phyloP scores from a whole-genome alignment of 2,797 vertebrate species.

The Furcifer pardalis region DNA sequence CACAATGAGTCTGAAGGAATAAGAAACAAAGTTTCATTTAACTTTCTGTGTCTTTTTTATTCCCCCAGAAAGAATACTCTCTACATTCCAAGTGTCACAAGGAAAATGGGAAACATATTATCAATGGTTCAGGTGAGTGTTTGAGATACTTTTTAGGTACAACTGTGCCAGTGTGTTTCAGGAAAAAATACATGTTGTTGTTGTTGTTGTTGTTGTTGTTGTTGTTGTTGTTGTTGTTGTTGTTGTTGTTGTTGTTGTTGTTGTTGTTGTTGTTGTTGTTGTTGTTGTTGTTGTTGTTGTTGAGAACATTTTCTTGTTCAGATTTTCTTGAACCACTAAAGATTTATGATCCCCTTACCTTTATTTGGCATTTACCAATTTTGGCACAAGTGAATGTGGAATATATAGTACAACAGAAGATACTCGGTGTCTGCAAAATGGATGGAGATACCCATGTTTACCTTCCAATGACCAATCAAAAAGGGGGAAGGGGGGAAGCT shows the following conservation, averaged over 20 bases:
- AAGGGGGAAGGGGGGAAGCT: background rate
- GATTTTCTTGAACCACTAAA: background rate
- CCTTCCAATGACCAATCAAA: too few relatives aligned
- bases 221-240: too few relatives aligned
- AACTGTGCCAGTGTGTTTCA: background rate
- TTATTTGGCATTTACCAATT: background rate
- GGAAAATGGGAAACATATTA: constrained; percentile 75
- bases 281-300: too few relatives aligned
- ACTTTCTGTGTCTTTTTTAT: constrained; percentile 36
- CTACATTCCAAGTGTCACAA: constrained; percentile 74
- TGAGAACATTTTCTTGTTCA: background rate
- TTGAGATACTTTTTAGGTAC: too few relatives aligned
- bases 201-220: too few relatives aligned
- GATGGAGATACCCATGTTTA: too few relatives aligned
- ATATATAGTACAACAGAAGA: background rate
- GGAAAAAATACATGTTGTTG: too few relatives aligned
- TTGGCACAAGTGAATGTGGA: background rate
- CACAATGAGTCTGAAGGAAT: background rate
- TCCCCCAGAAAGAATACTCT: constrained; percentile 85
- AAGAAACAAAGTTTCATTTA: background rate
- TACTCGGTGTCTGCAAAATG: too few relatives aligned
- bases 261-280: too few relatives aligned
- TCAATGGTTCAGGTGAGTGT: constrained; percentile 78
- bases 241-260: too few relatives aligned
- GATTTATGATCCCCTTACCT: background rate